Evolutionary conservation across 2,113 vertebrate genomes (phyloP), one percentile per base, ranked within the genome.

Genomic region (Saimiri boliviensis): DNA sequence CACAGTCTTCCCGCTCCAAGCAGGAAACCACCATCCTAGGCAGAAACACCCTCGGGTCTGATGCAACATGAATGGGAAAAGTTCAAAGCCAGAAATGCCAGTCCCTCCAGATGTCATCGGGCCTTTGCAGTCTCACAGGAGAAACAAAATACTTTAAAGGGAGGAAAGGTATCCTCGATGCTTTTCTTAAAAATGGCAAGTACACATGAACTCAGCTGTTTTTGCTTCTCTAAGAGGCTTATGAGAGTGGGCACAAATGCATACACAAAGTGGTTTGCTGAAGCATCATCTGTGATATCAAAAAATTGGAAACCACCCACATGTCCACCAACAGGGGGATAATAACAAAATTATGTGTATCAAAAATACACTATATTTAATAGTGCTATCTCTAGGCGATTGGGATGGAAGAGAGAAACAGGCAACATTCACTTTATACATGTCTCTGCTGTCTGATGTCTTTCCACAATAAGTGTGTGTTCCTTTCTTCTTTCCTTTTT

Each of bases 141-240:
- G 73, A 91, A 52, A 47, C 16, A 25, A 35, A 79, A 87, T 1
- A 73, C 58, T 54, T n/a, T 8, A 37, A 76, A 70, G 30, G 32
- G 14, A 85, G 68, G 68, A 81, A 83, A 68, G 32, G 60, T 70
- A 54, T 6, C 45, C 4, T 56, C 16, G 0, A 8, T 71, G 21
- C 7, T 32, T 23, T 16, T 66, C 74, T 83, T 85, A 76, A 30
- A 10, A 94, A 80, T 6, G 9, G 58, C 82, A 93, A 66, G 74
- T 32, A 52, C 6, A 66, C 3, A 56, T 8, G n/a, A 37, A 58
- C 32, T 27, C 8, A 60, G 77, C 32, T 27, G 87, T 21, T 91
- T 93, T 86, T 70, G n/a, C 89, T 84, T 93, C 49, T 89, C 71
- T 30, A 89, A 70, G 86, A 73, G 60, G 79, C 68, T 95, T 91